Evolutionary conservation across 2,797 vertebrate genomes (phyloP), one percentile per base, ranked within the genome.

Genomic region (Malurus splendens): DNA sequence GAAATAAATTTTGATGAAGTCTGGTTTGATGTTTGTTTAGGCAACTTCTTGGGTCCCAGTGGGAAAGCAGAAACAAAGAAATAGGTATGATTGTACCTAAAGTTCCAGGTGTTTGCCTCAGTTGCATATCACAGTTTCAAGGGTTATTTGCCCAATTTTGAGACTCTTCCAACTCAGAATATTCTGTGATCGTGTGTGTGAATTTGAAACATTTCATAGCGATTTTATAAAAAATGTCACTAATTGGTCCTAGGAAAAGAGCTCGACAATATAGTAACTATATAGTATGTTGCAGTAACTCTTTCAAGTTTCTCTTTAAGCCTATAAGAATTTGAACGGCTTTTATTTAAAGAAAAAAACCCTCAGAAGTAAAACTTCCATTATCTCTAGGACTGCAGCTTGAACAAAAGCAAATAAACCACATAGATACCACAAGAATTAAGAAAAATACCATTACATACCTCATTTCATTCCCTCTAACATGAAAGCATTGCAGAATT

Each of bases 11-110:
- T 48, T 51, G 7, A 68, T 78, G 24, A 83, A 83, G n/a, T 14
- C 51, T 41, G 28, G 9, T 81, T 65, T 47, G 16, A 38, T 14
- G 6, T 41, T 78, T 50, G 6, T 57, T 84, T 60, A n/a, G 36
- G 12, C 13, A 92, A 45, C 9, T 44, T 78, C 48, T 44, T 19
- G 15, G 14, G 13, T 68, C 27, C 25, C n/a, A 38, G 7, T 2
- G 4, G 15, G 4, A 83, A 78, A 71, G 12, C 2, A 54, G 16
- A 77, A 86, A 65, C 8, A 55, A 70, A 65, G 15, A 86, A 75
- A 47, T 18, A 51, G 0, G 0, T 24, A 15, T 30, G 36, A 6
- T 42, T 12, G 9, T 65, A 65, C 7, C 27, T 41, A 6, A 51
- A 55, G 10, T 45, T 71, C 27, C 32, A 81, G 36, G 28, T 14